These are phyloP conservation scores for Alviniconcha marisindica DNA, from an alignment of 1,140 invertebrate genomes.

Conservation along the genomic window DNA sequence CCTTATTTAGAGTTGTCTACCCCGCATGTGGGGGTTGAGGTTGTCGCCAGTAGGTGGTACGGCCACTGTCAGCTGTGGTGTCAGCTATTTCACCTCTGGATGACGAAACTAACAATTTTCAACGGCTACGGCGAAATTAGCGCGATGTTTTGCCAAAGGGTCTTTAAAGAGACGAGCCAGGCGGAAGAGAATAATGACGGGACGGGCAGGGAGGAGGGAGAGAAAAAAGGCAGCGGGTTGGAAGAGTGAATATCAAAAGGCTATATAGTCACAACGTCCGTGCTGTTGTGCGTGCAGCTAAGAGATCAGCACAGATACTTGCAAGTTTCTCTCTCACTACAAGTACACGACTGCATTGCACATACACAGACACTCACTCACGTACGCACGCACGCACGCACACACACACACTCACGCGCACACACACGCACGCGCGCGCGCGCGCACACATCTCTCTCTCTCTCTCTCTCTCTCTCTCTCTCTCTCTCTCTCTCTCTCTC, in stretches of 20 bases:
- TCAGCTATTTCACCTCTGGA: background rate
- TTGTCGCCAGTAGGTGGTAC: background rate
- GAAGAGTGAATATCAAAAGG: too few relatives aligned
- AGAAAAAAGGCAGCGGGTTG: too few relatives aligned
- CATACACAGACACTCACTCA: background rate
- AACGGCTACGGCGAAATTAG: background rate
- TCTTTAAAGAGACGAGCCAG: background rate
- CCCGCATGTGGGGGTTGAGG: background rate
- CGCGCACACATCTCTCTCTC: too few relatives aligned
- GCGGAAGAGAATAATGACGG: conserved; percentile 20
- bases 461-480: too few relatives aligned
- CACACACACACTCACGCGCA: background rate
- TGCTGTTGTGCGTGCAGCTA: background rate
- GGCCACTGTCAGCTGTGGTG: background rate
- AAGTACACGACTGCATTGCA: background rate
- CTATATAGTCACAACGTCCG: too few relatives aligned
- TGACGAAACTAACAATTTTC: conserved; percentile 28
- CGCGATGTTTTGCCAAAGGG: background rate
- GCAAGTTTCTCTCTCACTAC: background rate
- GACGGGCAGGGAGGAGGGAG: conserved; percentile 3
- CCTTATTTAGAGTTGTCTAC: background rate
- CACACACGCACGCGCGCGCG: background rate
- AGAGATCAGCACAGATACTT: background rate
- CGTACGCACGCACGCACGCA: background rate
- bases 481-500: too few relatives aligned